Evolutionary conservation across 2,888 invertebrate species (phyloP), one percentile per base, ranked within the genome.

Genomic region (Melolontha melolontha): DNA sequence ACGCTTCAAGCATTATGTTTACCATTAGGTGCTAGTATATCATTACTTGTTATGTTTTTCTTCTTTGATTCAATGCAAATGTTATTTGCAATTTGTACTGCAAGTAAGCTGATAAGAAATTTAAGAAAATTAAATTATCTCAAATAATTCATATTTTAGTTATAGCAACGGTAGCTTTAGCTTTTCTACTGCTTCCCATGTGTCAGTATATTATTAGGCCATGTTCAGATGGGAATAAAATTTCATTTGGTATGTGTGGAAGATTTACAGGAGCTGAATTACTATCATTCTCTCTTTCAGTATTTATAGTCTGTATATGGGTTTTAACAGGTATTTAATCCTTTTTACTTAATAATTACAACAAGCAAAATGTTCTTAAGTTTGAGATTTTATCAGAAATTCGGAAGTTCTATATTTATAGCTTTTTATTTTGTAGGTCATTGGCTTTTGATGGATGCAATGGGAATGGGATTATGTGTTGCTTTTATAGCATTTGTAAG

Each of bases 41-140:
- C 97, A 70, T 88, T 98, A 73, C 91, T 98, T 71, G 91, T 98
- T 79, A 98, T 98, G 97, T 98, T 98, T 85, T 97, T 98, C 88
- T 98, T 97, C 86, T 98, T 98, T 82, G 98, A 98, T 86, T 97
- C 97, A 67, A 96, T 98, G 93, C 98, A 98, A 86, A 94, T 95
- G 88, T 90, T 92, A 77, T 97, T 92, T 87, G 97, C 94, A 73
- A 95, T 97, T 78, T 97, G 97, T 83, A 98, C 98, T 79, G 97
- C 98, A 80, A 95, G 97, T 97, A 85, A 91, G 92, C 89, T 70
- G 41, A 6, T 34, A 29, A 51, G 29, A 17, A 29, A 52, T 27
- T 16, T 14, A 42, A 42, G 6, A 8, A 44, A 12, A 62, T 29
- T 44, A 2, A 17, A 44, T 14, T 29, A n/a, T n/a, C n/a, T n/a